Conservation (phyloP, 1,140 invertebrate genomes). For the Drosophila serrata region DNA sequence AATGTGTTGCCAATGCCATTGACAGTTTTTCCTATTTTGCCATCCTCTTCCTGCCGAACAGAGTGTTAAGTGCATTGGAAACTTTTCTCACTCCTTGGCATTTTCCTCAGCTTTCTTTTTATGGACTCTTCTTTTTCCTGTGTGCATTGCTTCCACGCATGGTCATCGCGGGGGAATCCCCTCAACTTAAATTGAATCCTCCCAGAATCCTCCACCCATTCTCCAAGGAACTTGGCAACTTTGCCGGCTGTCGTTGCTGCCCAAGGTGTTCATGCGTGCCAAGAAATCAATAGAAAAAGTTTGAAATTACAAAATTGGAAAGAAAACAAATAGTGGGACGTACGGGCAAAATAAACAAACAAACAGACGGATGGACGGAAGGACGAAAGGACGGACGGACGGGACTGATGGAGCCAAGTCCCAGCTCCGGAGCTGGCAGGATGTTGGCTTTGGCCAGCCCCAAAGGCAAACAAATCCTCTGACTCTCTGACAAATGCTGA, state of each 20-base stretch:
- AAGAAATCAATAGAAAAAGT: conserved; percentile 82
- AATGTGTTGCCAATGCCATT: conserved; percentile 73
- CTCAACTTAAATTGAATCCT: conserved; percentile 78
- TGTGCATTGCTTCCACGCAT: conserved; percentile 73
- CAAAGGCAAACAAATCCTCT: conserved; percentile 79
- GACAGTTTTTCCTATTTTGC: conserved; percentile 64
- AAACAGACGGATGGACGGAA: conserved; percentile 51
- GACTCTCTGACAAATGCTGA: conserved; percentile 82
- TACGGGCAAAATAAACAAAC: conserved; percentile 61
- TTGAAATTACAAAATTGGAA: conserved; percentile 84
- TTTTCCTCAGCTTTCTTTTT: conserved; percentile 30
- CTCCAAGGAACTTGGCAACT: conserved; percentile 60
- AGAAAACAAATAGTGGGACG: conserved; percentile 81
- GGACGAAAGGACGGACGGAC: conserved; percentile 30
- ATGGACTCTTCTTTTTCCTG: conserved; percentile 45
- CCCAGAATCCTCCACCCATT: not conserved
- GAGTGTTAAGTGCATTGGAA: conserved; percentile 82
- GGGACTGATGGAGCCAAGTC: conserved; percentile 16
- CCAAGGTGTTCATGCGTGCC: conserved; percentile 82
- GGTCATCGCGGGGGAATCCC: conserved; percentile 59
- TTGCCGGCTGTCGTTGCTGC: conserved; percentile 73
- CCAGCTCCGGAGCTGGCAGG: conserved; percentile 47
- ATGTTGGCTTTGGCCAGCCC: conserved; percentile 69
- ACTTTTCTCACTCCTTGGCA: conserved; percentile 51
- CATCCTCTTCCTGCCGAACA: conserved; percentile 31